These are phyloP conservation scores for Meta bourneti DNA, from an alignment of 2,888 invertebrate species.

Conservation along the genomic window DNA sequence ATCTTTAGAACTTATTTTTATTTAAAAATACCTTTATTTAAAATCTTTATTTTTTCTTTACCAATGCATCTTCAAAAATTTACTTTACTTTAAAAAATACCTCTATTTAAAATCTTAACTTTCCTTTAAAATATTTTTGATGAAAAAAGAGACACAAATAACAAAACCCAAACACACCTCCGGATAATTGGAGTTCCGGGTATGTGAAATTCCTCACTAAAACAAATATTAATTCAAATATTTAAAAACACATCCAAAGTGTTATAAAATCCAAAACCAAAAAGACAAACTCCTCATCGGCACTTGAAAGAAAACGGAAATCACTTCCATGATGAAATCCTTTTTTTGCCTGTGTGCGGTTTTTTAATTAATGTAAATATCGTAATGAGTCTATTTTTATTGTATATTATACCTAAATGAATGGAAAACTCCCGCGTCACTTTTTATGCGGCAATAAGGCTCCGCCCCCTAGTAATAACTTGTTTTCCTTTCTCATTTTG, in stretches of 20 bases:
- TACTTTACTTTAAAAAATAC: no score
- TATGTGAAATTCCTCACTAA: neutral
- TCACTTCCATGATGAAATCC: neutral
- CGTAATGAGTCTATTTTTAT: neutral
- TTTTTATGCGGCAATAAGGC: constrained; percentile 65
- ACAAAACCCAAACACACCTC: neutral
- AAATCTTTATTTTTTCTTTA: no score
- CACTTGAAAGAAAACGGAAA: neutral
- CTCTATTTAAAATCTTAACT: no score
- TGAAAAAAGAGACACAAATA: no score
- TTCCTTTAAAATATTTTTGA: no score
- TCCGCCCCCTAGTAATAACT: constrained; percentile 74
- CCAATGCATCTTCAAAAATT: no score
- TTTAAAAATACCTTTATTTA: no score
- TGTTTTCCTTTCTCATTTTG: constrained; percentile 75
- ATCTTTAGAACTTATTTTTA: no score
- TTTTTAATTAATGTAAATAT: neutral
- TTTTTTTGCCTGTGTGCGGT: neutral
- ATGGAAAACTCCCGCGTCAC: constrained; percentile 49
- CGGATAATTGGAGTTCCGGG: neutral
- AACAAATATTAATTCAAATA: neutral
- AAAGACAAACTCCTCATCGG: neutral
- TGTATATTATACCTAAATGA: neutral
- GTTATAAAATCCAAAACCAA: neutral
- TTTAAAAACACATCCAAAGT: neutral